These are phyloP conservation scores for Pyrocoelia pectoralis DNA, from an alignment of 2,888 invertebrate species.

Conservation along the genomic window DNA sequence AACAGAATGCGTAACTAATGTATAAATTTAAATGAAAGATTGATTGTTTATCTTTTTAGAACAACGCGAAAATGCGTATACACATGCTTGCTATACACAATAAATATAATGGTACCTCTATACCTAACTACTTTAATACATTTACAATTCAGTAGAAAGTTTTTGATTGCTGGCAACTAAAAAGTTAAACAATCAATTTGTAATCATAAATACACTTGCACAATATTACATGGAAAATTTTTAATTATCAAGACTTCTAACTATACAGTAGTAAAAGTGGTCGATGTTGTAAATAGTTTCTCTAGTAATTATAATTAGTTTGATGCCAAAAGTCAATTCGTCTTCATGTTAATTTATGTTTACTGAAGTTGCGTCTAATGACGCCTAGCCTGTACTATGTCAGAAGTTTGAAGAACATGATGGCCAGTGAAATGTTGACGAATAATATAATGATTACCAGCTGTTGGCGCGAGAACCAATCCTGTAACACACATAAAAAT, in stretches of 20 bases:
- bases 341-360: constrained; percentile 14
- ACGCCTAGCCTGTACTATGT: constrained; percentile 80
- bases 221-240: constrained; percentile 31
- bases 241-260: constrained; percentile 22
- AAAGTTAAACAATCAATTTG: constrained; percentile 1
- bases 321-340: constrained; percentile 33
- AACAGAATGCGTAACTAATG: neutral
- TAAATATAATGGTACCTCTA: neutral
- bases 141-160: neutral
- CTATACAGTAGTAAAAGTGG: constrained; percentile 26
- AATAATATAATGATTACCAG: constrained; percentile 92
- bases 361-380: constrained; percentile 44
- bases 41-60: constrained; percentile 4
- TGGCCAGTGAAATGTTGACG: constrained; percentile 92
- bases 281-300: constrained; percentile 48
- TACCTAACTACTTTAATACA: neutral
- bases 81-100: neutral
- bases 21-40: neutral
- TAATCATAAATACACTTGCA: constrained; percentile 4
- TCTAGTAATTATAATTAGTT: constrained; percentile 37
- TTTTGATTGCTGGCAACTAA: neutral
- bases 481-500: constrained; percentile 67
- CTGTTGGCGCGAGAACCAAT: constrained; percentile 97
- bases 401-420: constrained; percentile 94
- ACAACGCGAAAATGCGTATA: neutral